Base-by-base conservation (phyloP, 2,113 vertebrate genomes). In the Oceanodroma tethys region DNA sequence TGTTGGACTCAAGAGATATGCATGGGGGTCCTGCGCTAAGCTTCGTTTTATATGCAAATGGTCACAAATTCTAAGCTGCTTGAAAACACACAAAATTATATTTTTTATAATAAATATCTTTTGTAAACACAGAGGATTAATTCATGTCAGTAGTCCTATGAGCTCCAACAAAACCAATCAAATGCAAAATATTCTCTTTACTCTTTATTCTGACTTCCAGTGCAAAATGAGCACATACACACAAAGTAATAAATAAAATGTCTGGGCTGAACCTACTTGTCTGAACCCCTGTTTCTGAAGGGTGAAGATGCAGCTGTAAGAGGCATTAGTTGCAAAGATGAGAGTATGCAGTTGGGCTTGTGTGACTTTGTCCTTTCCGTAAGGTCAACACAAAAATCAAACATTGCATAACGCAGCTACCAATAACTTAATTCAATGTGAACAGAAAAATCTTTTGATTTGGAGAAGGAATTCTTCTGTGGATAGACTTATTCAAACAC, bases 341-440 rank as follows among this genome's bases (percentile, higher is more conserved):
- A 74, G 62, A 55, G 59, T 0, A 47, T 29, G 71, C 90, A 80
- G 62, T 29, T 18, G 40, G 63, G 63, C n/a, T 85, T 0, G 29
- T 18, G 86, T 84, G 88, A 88, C 95, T 88, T 84, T 81, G 95
- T 95, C 92, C 96, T 95, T 91, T 27, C 26, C 6, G 0, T 75
- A 89, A 97, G 96, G 94, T 97, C 96, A 95, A 32, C 45, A 26
- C 55, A 30, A 62, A 92, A 79, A 13, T 8, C 68, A 76, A 47
- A 63, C 11, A 13, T 16, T 93, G 86, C 87, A 42, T 68, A 66
- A 89, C 2, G 34, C 88, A 27, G 62, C 56, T 23, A 6, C 47
- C 62, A 5, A 6, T 16, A 56, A 80, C 65, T 56, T 42, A 30
- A 19, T 2, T 52, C 55, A 48, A 3, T 7, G 52, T 2, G 11